Evolutionary conservation across 2,797 vertebrate species (phyloP).

Genomic region (Tolypeutes matacus): DNA sequence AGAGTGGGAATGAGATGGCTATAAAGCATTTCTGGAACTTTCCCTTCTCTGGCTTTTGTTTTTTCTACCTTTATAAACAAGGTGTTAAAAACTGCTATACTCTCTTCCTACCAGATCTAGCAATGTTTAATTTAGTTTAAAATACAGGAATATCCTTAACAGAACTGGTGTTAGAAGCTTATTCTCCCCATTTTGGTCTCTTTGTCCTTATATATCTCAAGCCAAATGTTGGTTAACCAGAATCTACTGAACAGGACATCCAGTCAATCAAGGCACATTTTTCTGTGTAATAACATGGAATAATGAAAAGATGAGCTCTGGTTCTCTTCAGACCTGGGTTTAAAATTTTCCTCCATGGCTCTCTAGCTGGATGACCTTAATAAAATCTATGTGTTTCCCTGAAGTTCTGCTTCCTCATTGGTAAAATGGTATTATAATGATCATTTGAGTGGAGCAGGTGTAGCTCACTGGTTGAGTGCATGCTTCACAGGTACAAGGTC

Average conservation of each 20-base stretch:
- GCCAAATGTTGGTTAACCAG: too few relatives aligned
- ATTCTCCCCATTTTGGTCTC: neutral
- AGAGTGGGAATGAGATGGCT: neutral
- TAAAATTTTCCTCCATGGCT: neutral
- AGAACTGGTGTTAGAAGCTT: neutral
- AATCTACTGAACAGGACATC: too few relatives aligned
- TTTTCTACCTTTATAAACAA: conserved; percentile 47
- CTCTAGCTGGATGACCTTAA: neutral
- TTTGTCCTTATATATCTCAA: neutral
- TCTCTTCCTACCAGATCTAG: neutral
- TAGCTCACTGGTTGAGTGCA: too few relatives aligned
- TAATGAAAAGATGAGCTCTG: neutral
- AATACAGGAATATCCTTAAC: neutral
- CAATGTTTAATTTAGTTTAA: conserved; percentile 46
- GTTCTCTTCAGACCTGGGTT: neutral
- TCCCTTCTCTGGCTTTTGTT: neutral
- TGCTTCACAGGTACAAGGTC: too few relatives aligned
- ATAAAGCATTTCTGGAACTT: neutral
- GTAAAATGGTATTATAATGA: neutral
- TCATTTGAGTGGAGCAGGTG: too few relatives aligned
- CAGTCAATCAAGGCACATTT: neutral
- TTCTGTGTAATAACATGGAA: neutral
- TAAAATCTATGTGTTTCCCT: neutral
- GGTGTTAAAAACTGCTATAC: neutral
- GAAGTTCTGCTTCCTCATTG: neutral